Conservation (phyloP, 2,113 vertebrate species). For the Coracopsis vasa region DNA sequence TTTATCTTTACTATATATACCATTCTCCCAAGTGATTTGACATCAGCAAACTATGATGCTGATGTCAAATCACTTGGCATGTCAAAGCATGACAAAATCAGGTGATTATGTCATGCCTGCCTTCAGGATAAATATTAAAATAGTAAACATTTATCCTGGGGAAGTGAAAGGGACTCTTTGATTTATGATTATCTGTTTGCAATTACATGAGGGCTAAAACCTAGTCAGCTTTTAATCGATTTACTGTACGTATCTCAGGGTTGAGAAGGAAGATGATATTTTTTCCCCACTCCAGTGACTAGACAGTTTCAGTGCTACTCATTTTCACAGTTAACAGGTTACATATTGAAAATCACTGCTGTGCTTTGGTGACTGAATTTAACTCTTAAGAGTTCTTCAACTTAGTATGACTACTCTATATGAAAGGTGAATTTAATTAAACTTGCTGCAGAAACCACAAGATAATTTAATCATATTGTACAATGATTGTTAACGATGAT, state of each 20-base stretch:
- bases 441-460: not conserved
- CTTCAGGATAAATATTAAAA: not conserved
- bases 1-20: not conserved
- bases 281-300: not conserved
- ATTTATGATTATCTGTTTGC: not conserved
- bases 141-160: not conserved
- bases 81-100: not conserved
- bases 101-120: not conserved
- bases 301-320: not conserved
- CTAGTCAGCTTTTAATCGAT: not conserved
- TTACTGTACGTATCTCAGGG: not conserved
- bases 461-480: not conserved
- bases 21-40: not conserved
- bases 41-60: not conserved
- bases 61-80: not conserved
- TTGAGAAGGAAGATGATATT: not conserved
- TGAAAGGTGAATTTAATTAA: not conserved
- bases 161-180: not conserved
- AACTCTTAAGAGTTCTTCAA: not conserved
- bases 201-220: not conserved
- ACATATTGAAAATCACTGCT: not conserved
- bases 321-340: not conserved
- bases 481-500: not conserved
- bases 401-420: not conserved
- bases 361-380: not conserved